Evolutionary conservation across 2,113 vertebrate genomes (phyloP).

Genomic region (Anarrhichthys ocellatus): DNA sequence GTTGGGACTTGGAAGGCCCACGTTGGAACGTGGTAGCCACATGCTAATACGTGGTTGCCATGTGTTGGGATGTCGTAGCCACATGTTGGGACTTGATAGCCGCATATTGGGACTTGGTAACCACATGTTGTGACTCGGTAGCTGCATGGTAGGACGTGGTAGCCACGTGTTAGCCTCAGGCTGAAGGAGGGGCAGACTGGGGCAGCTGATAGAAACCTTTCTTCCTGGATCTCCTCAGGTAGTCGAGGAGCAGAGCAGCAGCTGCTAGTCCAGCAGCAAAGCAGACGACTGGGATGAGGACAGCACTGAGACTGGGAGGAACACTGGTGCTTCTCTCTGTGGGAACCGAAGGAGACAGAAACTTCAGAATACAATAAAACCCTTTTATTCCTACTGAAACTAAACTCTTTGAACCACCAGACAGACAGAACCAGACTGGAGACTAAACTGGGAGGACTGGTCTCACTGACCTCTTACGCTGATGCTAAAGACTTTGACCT

Average conservation of each 20-base stretch:
- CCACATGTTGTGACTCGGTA: background rate
- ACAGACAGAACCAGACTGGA: background rate
- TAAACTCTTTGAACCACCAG: background rate
- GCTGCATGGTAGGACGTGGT: too few relatives aligned
- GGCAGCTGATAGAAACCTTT: constrained; percentile 80
- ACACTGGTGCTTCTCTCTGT: constrained; percentile 55
- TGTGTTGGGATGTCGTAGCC: background rate
- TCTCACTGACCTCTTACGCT: constrained; percentile 67
- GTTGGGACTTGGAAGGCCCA: background rate
- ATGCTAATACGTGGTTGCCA: background rate
- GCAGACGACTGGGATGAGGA: constrained; percentile 55
- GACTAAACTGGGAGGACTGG: background rate
- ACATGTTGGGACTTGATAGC: background rate
- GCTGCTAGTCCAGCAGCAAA: constrained; percentile 34
- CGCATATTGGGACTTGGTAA: background rate
- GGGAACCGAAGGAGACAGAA: background rate
- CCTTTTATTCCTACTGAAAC: background rate
- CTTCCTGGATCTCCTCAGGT: constrained; percentile 73
- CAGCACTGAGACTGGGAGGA: constrained; percentile 8
- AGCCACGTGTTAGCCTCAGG: constrained; percentile 24
- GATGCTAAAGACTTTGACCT: constrained; percentile 76
- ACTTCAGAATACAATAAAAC: background rate
- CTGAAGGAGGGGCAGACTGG: constrained; percentile 46
- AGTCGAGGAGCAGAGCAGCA: constrained; percentile 55
- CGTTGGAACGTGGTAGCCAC: background rate